These are phyloP conservation scores for Macrocentrus cingulum DNA, from an alignment of 1,140 invertebrate species.

Conservation along the genomic window DNA sequence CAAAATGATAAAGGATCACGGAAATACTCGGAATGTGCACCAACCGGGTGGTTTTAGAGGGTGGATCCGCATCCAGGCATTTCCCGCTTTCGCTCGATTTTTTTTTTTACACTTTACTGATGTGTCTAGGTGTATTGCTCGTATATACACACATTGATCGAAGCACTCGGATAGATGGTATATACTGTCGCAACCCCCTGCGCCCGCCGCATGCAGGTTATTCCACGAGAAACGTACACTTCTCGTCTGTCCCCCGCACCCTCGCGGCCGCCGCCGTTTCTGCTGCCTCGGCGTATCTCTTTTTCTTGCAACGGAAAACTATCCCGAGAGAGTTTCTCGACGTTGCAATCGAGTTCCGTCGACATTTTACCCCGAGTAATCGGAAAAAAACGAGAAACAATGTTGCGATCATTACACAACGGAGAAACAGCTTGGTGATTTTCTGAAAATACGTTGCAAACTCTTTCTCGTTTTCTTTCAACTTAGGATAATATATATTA, in stretches of 20 bases:
- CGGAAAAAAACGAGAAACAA: background rate
- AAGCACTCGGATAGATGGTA: no score
- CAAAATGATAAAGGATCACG: constrained; percentile 9
- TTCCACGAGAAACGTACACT: no score
- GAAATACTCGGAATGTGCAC: constrained; percentile 13
- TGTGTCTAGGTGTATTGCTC: no score
- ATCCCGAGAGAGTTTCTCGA: constrained; percentile 4
- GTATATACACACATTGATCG: no score
- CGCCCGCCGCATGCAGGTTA: no score
- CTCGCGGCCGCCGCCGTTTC: background rate
- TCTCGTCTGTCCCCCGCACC: background rate
- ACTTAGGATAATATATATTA: no score
- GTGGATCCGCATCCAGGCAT: background rate
- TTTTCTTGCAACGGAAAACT: constrained; percentile 1
- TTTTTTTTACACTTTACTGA: background rate
- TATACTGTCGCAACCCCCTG: no score
- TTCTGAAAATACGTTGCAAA: no score
- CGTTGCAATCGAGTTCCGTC: constrained; percentile 4
- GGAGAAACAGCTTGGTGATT: background rate
- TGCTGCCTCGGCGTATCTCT: background rate
- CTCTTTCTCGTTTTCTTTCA: no score
- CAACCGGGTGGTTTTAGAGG: background rate
- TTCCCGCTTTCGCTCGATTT: background rate
- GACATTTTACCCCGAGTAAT: constrained; percentile 13
- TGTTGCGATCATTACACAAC: no score